phyloP scores from a whole-genome alignment of 37 sponge, comb jelly and placozoan species.

The Hexactinellida sp. region DNA sequence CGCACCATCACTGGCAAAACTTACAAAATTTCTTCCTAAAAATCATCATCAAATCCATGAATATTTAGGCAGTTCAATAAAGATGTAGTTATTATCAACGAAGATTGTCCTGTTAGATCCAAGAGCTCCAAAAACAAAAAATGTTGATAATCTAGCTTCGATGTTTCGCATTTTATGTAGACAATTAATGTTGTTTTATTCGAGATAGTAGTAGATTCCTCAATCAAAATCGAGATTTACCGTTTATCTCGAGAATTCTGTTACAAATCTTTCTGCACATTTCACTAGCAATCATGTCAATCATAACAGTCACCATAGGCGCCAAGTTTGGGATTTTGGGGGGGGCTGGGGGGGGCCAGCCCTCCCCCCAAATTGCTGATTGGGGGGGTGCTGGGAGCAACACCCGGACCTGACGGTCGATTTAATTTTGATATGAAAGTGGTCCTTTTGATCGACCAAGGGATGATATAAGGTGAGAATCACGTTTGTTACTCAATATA shows the following conservation, averaged over 20 bases:
- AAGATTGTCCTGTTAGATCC: conserved; percentile 13
- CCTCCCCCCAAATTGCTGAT: no score
- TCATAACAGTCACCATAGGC: not conserved
- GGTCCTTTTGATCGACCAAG: no score
- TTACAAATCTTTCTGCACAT: conserved; percentile 15
- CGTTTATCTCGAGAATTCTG: conserved; percentile 1
- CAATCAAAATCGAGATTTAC: not conserved
- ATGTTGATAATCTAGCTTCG: not conserved
- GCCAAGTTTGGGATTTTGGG: no score
- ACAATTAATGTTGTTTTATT: conserved; percentile 14
- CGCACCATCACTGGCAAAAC: conserved; percentile 19
- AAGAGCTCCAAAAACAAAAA: conserved; percentile 7
- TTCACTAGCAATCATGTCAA: conserved; percentile 18
- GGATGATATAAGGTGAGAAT: no score
- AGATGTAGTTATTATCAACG: conserved; percentile 1
- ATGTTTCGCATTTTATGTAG: conserved; percentile 17
- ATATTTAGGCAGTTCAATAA: conserved; percentile 12
- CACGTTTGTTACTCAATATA: no score
- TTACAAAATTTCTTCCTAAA: conserved; percentile 7
- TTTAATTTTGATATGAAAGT: no score
- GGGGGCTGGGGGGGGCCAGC: no score
- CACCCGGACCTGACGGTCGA: no score
- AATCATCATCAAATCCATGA: conserved; percentile 17
- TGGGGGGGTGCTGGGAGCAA: no score
- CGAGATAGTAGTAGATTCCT: conserved; percentile 5